Evolutionary conservation across 2,888 invertebrate genomes (phyloP).

Genomic region (Cheilosia urbana): DNA sequence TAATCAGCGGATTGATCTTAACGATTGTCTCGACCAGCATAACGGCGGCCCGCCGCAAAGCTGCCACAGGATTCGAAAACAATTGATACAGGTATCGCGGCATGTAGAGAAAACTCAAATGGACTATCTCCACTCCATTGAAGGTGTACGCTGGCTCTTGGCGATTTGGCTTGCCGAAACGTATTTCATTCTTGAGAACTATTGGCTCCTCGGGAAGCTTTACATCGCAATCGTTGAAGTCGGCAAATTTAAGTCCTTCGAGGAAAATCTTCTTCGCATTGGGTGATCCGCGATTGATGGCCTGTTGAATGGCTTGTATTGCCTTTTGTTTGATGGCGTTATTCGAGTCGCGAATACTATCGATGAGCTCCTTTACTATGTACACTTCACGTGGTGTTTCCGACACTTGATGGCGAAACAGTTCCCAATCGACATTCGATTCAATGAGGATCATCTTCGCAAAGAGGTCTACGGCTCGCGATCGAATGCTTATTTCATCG

Average conservation of each 20-base stretch:
- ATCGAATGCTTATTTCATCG: conserved; percentile 81
- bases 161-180: conserved; percentile 78
- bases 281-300: conserved; percentile 79
- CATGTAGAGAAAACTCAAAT: conserved; percentile 78
- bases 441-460: conserved; percentile 80
- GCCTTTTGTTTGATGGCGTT: conserved; percentile 81
- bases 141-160: conserved; percentile 80
- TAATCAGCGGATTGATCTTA: conserved; percentile 80
- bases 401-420: conserved; percentile 82
- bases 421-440: conserved; percentile 82
- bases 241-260: conserved; percentile 80
- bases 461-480: conserved; percentile 81
- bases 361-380: conserved; percentile 80
- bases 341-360: conserved; percentile 80
- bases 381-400: conserved; percentile 81
- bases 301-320: conserved; percentile 80
- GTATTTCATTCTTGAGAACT: conserved; percentile 79
- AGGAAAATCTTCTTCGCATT: conserved; percentile 80
- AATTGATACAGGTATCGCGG: conserved; percentile 80
- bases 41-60: conserved; percentile 80
- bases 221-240: conserved; percentile 78
- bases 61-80: conserved; percentile 78
- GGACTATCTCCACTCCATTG: conserved; percentile 79
- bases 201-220: conserved; percentile 77
- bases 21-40: conserved; percentile 80